These are phyloP conservation scores for Hypomecis atomaria DNA, from an alignment of 2,888 invertebrate species.

Conservation along the genomic window DNA sequence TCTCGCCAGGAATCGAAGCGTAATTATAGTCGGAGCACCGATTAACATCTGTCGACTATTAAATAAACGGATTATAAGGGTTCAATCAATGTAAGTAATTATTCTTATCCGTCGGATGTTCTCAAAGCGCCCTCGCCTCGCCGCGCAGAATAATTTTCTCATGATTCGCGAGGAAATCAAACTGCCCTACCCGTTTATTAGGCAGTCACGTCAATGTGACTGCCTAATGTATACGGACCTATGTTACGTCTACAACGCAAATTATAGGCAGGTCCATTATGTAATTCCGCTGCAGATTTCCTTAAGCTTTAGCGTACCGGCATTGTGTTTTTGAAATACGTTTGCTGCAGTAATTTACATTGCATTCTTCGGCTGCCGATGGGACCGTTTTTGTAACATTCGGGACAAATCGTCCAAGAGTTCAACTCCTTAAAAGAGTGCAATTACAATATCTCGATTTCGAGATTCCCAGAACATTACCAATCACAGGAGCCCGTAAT, in stretches of 20 bases:
- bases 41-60: conserved; percentile 85
- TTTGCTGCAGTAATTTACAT: conserved; percentile 24
- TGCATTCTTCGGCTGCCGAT: conserved; percentile 18
- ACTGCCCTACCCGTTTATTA: conserved; percentile 78
- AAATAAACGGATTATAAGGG: conserved; percentile 82
- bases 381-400: conserved; percentile 24
- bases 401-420: conserved; percentile 24
- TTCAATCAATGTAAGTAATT: conserved; percentile 84
- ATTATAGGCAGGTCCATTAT: conserved; percentile 52
- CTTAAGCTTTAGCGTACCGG: conserved; percentile 38
- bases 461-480: conserved; percentile 59
- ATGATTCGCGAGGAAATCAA: conserved; percentile 82
- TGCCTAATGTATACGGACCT: conserved; percentile 67
- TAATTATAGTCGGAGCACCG: conserved; percentile 79
- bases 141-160: conserved; percentile 80
- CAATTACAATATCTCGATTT: conserved; percentile 48
- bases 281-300: conserved; percentile 44
- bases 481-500: conserved; percentile 64
- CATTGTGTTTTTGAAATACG: conserved; percentile 38
- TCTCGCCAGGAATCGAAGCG: conserved; percentile 77
- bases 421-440: conserved; percentile 23
- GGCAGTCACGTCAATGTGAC: conserved; percentile 76
- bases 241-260: conserved; percentile 64
- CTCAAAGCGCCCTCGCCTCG: conserved; percentile 72
- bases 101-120: conserved; percentile 84